Conservation (phyloP, 1,140 invertebrate genomes). For the Apis cerana region DNA sequence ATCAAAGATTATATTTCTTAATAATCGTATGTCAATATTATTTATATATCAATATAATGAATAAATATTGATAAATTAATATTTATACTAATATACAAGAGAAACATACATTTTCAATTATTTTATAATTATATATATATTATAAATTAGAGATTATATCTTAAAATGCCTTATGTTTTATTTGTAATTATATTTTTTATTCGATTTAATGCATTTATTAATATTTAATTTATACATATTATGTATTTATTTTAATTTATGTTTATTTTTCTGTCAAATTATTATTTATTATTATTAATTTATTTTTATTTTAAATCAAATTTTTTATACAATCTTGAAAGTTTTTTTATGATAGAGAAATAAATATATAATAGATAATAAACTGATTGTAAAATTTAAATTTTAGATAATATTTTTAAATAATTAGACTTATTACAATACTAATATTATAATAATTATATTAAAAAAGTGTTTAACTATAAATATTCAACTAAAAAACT, state of each 20-base stretch:
- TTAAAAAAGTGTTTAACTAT: neutral
- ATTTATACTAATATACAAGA: neutral
- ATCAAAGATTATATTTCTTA: too few relatives aligned
- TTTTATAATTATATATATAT: neutral
- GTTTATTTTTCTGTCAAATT: too few relatives aligned
- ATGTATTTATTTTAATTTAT: neutral
- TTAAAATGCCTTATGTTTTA: neutral
- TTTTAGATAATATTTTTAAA: too few relatives aligned
- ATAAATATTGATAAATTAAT: neutral
- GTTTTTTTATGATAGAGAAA: too few relatives aligned
- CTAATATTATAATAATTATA: neutral
- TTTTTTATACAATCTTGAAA: too few relatives aligned
- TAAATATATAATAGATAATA: too few relatives aligned
- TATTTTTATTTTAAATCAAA: too few relatives aligned
- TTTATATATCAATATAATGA: neutral
- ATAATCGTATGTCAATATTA: neutral
- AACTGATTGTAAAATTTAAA: too few relatives aligned
- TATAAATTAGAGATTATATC: slow-evolving; percentile 1
- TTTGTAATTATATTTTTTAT: neutral
- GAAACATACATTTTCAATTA: neutral
- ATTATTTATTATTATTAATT: too few relatives aligned
- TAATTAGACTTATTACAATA: too few relatives aligned
- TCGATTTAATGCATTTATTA: neutral
- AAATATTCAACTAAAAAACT: neutral
- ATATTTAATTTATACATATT: neutral